Base-by-base conservation (phyloP, 2,113 vertebrate genomes). In the Osmerus mordax region DNA sequence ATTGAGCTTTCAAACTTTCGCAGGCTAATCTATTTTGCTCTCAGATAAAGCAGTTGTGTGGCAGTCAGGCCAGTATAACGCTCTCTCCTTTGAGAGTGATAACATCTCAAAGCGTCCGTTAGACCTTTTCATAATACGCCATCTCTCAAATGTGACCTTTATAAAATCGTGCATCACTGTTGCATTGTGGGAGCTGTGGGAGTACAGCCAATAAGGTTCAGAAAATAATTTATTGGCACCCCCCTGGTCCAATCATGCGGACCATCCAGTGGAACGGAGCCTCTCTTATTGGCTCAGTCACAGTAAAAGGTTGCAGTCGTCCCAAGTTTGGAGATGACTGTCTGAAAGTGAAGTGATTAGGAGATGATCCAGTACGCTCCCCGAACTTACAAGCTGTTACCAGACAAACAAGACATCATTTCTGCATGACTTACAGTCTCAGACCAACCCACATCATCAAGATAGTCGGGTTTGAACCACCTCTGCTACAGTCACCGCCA, bases 111-210 rank as follows among this genome's bases (percentile, higher is more conserved):
- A 72, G 73, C 76, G 75, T 78, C 77, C 71, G 66, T 78, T 58
- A 78, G 87, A 88, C 85, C 84, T 85, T 85, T 84, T 86, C 79
- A 79, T 87, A 83, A 84, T 80, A 86, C 87, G 82, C 83, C 83
- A 86, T 89, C 87, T 75, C 79, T 88, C 78, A 76, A 62, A 74
- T 78, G 77, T 88, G 89, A 91, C 88, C 87, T 90, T 91, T 88
- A 47, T 1, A 74, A 77, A 84, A 86, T 85, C 90, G 88, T 88
- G 87, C 77, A 81, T 84, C 78, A 79, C 62, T 23, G 71, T 71
- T 80, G 80, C 81, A 76, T 70, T 69, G 77, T 79, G 77, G 76
- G 41, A 64, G 70, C 64, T 74, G 87, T 74, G 75, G 60, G 9
- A 47, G 9, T 60, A 72, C 59, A 72, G 79, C 73, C 77, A 82